Evolutionary conservation across 2,113 vertebrate species (phyloP).

Genomic region (Piprites chloris): DNA sequence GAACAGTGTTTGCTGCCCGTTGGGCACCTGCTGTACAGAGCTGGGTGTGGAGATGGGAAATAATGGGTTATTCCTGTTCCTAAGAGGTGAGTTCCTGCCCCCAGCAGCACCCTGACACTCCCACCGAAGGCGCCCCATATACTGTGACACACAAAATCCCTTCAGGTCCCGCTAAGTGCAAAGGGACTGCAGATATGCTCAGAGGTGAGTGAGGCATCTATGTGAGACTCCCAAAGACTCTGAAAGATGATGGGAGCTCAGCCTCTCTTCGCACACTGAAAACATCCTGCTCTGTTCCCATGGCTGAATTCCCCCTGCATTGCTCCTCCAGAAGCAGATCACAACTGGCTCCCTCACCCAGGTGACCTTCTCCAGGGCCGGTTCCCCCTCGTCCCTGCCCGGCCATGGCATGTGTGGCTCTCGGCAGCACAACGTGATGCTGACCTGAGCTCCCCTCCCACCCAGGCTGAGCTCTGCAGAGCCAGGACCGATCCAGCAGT

Average conservation of each 20-base stretch:
- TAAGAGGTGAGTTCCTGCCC: not conserved
- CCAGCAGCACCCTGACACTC: not conserved
- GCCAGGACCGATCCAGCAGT: not conserved
- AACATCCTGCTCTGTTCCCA: not conserved
- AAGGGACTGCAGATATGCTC: not conserved
- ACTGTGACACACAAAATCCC: not conserved
- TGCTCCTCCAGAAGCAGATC: not conserved
- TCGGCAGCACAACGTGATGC: not conserved
- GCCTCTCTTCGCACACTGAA: fast-evolving
- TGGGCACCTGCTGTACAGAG: not conserved
- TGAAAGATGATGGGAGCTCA: not conserved
- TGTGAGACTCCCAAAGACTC: not conserved
- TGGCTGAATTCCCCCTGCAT: not conserved
- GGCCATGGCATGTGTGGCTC: not conserved
- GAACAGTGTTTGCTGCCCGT: not conserved
- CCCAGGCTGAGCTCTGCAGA: not conserved
- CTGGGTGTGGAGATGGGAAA: not conserved
- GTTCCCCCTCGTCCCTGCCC: not conserved
- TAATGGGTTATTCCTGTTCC: not conserved
- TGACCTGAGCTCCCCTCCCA: not conserved
- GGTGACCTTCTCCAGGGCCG: not conserved
- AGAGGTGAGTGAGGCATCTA: not conserved
- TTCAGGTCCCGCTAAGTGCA: not conserved
- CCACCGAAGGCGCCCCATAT: not conserved
- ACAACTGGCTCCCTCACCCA: not conserved